phyloP scores from a whole-genome alignment of 1,140 invertebrate species.

The Cydia amplana region DNA sequence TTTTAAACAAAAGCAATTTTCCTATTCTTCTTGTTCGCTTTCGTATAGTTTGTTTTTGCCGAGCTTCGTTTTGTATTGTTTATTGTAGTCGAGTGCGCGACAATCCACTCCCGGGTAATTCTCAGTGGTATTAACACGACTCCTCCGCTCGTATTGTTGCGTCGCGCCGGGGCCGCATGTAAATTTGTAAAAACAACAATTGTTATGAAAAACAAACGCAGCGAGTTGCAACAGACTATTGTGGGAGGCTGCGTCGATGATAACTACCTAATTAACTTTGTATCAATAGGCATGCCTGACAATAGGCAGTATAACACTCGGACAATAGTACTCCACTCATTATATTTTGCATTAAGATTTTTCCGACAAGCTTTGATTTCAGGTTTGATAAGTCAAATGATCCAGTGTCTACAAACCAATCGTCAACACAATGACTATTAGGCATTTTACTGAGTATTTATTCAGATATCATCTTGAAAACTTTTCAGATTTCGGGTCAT shows the following conservation, averaged over 20 bases:
- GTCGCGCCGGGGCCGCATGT: slow-evolving; percentile 56
- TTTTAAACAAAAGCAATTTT: slow-evolving; percentile 79
- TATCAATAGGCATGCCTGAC: slow-evolving; percentile 27
- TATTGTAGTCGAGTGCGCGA: slow-evolving; percentile 69
- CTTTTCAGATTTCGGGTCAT: neutral
- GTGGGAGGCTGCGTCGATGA: slow-evolving; percentile 28
- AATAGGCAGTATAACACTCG: slow-evolving; percentile 23
- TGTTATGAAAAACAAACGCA: slow-evolving; percentile 63
- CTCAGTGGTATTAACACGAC: slow-evolving; percentile 68
- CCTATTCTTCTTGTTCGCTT: slow-evolving; percentile 77
- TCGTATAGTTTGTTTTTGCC: slow-evolving; percentile 75
- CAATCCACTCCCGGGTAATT: slow-evolving; percentile 75
- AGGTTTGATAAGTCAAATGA: slow-evolving; percentile 15
- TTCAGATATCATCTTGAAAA: neutral
- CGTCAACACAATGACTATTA: neutral
- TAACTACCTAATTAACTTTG: slow-evolving; percentile 32
- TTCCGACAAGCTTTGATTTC: slow-evolving; percentile 24
- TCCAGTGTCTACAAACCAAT: slow-evolving; percentile 2
- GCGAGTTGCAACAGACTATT: slow-evolving; percentile 49
- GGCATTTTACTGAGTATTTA: neutral
- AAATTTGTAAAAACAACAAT: slow-evolving; percentile 70
- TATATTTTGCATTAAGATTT: slow-evolving; percentile 8
- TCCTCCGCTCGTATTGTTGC: slow-evolving; percentile 59
- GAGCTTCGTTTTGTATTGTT: slow-evolving; percentile 74
- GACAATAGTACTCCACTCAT: slow-evolving; percentile 18